These are phyloP conservation scores for Semotilus atromaculatus DNA, from an alignment of 2,797 vertebrate species.

Conservation along the genomic window DNA sequence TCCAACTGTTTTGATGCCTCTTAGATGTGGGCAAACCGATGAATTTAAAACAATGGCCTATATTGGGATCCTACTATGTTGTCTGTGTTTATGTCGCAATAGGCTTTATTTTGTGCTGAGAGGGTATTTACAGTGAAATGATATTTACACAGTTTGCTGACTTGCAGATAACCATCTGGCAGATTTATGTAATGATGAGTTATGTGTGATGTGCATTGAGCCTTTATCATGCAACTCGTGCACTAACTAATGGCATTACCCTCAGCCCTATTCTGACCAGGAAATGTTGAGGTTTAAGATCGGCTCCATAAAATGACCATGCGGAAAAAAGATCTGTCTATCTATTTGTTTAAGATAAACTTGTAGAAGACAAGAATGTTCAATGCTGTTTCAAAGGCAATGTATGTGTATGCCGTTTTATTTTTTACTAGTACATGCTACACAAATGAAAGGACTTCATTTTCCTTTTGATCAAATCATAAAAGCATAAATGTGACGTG, in stretches of 20 bases:
- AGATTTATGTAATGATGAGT: slow-evolving; percentile 18
- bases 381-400: neutral
- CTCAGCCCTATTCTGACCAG: neutral
- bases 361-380: neutral
- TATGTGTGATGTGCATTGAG: slow-evolving; percentile 2
- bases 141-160: slow-evolving; percentile 23
- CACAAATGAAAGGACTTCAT: neutral
- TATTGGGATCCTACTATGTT: neutral
- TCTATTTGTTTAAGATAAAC: neutral
- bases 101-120: slow-evolving; percentile 39
- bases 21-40: neutral
- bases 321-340: neutral
- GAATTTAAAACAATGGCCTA: slow-evolving; percentile 26
- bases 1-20: slow-evolving; percentile 34
- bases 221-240: neutral
- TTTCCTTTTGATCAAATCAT: slow-evolving; percentile 14
- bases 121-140: slow-evolving; percentile 3
- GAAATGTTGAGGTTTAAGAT: neutral
- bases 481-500: neutral
- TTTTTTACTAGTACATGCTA: neutral
- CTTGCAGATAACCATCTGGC: slow-evolving; percentile 23
- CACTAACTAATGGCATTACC: neutral
- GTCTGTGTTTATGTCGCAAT: slow-evolving; percentile 22
- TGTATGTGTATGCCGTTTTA: neutral
- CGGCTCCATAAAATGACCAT: neutral